Evolutionary conservation across 1,140 invertebrate species (phyloP), one percentile per base, ranked within the genome.

Genomic region (Heliconius hewitsoni): DNA sequence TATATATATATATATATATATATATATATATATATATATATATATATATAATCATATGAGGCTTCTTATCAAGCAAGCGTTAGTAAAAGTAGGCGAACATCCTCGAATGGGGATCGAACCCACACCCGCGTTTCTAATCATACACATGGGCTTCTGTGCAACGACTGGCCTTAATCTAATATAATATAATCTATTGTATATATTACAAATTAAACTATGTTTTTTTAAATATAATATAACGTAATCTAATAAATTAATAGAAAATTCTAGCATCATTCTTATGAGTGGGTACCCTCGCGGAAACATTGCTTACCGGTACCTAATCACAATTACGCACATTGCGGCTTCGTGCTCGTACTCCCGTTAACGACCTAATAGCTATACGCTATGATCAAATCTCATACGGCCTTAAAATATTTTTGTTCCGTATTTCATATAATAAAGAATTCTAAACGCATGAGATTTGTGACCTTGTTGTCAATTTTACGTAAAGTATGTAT

Each of bases 291-390:
- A 66, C 60, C 60, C 60, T 66, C 23, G 60, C 60, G 60, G 60
- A 66, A 66, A 66, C 60, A 66, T 66, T 66, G 60, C 60, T 66
- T 30, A 30, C 60, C 60, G 60, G 60, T 66, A 66, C 60, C 60
- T 30, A 30, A 66, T 66, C 60, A 66, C 60, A 66, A 30, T 30
- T 66, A 66, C 60, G 4, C 60, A 66, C 4, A 66, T 66, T 30
- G 60, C 60, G 60, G 60, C 60, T 66, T 0, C 60, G 60, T 66
- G 27, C 60, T 30, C 60, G 60, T 30, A 66, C 60, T 66, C 60
- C 60, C 60, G 60, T 66, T 66, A 66, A 30, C 60, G 60, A 66
- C 11, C 60, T 30, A 66, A 66, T 66, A 66, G 23, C 60, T 66
- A 66, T 4, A 66, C 34, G 34, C 27, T 66, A 30, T 66, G 60